Conservation (phyloP, 2,888 invertebrate species). For the Pyrgus malvae region DNA sequence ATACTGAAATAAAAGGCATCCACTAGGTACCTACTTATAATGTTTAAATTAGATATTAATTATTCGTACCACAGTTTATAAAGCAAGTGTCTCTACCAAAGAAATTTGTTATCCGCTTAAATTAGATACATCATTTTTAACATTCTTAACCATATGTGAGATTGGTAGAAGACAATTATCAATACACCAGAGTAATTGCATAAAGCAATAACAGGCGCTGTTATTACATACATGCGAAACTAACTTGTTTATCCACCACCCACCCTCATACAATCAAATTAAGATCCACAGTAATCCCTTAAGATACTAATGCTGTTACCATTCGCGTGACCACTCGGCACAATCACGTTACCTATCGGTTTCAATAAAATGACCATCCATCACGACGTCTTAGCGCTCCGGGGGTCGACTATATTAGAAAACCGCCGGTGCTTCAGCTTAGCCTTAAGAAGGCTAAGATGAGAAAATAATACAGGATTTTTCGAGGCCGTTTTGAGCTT, state of each 20-base stretch:
- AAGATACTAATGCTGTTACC: conserved; percentile 33
- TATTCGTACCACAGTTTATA: too few species aligned
- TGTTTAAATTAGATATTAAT: too few species aligned
- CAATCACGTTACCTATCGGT: conserved; percentile 61
- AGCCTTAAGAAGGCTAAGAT: conserved; percentile 20
- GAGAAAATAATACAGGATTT: conserved; percentile 14
- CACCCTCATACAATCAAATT: conserved; percentile 48
- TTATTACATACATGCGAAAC: background rate
- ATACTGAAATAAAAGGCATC: too few species aligned
- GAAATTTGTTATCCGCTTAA: too few species aligned
- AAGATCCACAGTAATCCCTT: conserved; percentile 51
- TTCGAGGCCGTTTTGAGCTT: too few species aligned
- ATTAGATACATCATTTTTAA: too few species aligned
- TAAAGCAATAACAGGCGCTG: background rate
- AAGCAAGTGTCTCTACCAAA: too few species aligned
- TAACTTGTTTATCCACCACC: conserved; percentile 11
- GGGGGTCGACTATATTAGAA: conserved; percentile 78
- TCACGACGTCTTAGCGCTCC: conserved; percentile 70
- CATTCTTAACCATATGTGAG: too few species aligned
- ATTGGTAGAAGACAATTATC: too few species aligned
- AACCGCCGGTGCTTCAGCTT: conserved; percentile 64
- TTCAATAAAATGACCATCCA: conserved; percentile 77
- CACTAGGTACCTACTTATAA: too few species aligned
- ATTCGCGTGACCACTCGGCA: conserved; percentile 64
- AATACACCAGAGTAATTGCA: too few species aligned